phyloP scores from a whole-genome alignment of 37 sponge, comb jelly and placozoan genomes.

The Lycopodina hypogea region DNA sequence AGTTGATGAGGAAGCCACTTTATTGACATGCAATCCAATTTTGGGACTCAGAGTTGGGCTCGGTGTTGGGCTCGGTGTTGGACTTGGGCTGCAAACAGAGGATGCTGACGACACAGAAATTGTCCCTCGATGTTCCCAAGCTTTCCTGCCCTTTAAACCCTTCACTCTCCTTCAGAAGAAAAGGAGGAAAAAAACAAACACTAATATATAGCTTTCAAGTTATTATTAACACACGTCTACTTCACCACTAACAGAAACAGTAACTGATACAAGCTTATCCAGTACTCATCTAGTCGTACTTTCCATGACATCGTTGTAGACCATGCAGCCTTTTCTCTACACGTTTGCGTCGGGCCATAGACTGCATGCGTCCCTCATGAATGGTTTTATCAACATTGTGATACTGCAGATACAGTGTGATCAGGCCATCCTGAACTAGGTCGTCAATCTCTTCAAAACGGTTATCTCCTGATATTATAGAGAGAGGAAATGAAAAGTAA shows the following conservation, averaged over 20 bases:
- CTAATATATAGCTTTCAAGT: not conserved
- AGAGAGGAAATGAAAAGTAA: not conserved
- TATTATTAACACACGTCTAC: too few species aligned
- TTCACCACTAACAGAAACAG: too few species aligned
- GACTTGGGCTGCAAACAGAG: constrained; percentile 16
- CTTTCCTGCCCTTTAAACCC: constrained; percentile 30
- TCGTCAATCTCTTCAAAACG: constrained; percentile 69
- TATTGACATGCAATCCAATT: not conserved
- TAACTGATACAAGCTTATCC: too few species aligned
- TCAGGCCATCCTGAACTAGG: constrained; percentile 78
- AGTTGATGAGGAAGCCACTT: not conserved
- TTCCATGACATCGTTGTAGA: constrained; percentile 9
- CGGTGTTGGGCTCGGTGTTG: not conserved
- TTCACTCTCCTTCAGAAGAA: constrained; percentile 23
- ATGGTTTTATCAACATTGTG: constrained; percentile 51
- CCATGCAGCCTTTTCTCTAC: constrained; percentile 1
- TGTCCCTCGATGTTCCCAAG: not conserved
- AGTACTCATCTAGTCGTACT: too few species aligned
- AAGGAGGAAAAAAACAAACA: not conserved
- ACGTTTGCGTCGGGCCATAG: not conserved
- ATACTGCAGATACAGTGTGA: constrained; percentile 55
- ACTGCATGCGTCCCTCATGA: not conserved
- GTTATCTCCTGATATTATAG: constrained; percentile 62
- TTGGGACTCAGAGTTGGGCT: not conserved
- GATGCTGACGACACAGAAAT: not conserved